Evolutionary conservation across 1,140 invertebrate genomes (phyloP).

Genomic region (Aricia agestis): DNA sequence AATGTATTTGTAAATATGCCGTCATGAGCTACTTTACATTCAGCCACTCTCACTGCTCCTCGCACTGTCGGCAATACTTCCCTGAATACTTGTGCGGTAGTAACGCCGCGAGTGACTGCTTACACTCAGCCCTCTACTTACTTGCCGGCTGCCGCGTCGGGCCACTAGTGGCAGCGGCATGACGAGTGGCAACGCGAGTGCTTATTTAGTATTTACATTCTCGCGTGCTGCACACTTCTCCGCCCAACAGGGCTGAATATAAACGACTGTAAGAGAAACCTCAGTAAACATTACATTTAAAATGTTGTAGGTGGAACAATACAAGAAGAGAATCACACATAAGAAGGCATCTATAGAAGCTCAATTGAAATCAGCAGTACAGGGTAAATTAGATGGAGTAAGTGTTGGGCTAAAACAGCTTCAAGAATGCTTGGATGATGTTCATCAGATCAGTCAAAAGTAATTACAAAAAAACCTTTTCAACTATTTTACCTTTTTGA

Average conservation of each 20-base stretch:
- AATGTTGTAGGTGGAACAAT: conserved; percentile 84
- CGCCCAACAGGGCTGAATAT: too few species aligned
- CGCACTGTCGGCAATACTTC: neutral
- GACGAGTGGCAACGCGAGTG: too few species aligned
- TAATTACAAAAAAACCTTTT: conserved; percentile 36
- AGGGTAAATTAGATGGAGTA: conserved; percentile 98
- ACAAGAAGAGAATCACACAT: conserved; percentile 85
- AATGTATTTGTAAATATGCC: too few species aligned
- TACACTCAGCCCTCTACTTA: too few species aligned
- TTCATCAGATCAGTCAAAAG: conserved; percentile 83
- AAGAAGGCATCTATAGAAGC: conserved; percentile 97
- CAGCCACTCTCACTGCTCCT: too few species aligned
- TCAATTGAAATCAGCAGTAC: conserved; percentile 98
- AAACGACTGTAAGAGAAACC: too few species aligned
- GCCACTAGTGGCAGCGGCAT: too few species aligned
- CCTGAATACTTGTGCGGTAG: too few species aligned
- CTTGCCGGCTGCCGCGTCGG: too few species aligned
- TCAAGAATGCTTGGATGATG: conserved; percentile 88
- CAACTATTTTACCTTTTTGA: neutral
- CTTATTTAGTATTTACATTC: too few species aligned
- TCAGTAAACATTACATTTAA: conserved; percentile 16
- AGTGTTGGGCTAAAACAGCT: conserved; percentile 94
- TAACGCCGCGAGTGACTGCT: too few species aligned
- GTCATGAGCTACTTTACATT: neutral
- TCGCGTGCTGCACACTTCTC: too few species aligned